These are phyloP conservation scores for Synergus gifuensis DNA, from an alignment of 2,888 invertebrate species.

Conservation along the genomic window DNA sequence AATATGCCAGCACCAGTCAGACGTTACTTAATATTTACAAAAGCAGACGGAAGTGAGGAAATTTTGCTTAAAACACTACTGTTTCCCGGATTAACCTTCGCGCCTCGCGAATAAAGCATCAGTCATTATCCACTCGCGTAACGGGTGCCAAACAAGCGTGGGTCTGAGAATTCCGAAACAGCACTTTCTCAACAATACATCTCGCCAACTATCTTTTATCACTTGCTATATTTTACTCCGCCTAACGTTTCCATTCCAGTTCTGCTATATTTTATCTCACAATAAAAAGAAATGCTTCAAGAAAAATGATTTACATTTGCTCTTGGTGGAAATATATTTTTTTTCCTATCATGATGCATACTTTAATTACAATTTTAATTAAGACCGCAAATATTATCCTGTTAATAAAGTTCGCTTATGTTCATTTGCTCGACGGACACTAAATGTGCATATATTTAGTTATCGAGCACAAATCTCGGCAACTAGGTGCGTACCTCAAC, in stretches of 20 bases:
- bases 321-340: too few relatives aligned
- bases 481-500: not conserved
- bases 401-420: not conserved
- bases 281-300: not conserved
- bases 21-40: not conserved
- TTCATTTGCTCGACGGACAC: not conserved
- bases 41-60: constrained; percentile 27
- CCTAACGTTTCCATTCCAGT: not conserved
- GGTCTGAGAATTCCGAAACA: constrained; percentile 24
- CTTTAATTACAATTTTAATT: not conserved
- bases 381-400: not conserved
- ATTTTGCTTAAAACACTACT: constrained; percentile 17
- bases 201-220: constrained; percentile 29
- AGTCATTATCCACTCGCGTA: constrained; percentile 23
- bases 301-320: constrained; percentile 25
- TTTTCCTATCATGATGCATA: not conserved
- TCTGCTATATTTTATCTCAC: constrained; percentile 5
- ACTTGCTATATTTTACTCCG: constrained; percentile 6
- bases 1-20: not conserved
- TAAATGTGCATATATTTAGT: not conserved
- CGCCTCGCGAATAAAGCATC: constrained; percentile 17
- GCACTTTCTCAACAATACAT: constrained; percentile 3
- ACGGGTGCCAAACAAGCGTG: constrained; percentile 23
- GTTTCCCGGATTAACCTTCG: constrained; percentile 12
- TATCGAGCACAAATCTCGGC: not conserved